phyloP scores from a whole-genome alignment of 2,113 vertebrate species.

The Sapajus apella region DNA sequence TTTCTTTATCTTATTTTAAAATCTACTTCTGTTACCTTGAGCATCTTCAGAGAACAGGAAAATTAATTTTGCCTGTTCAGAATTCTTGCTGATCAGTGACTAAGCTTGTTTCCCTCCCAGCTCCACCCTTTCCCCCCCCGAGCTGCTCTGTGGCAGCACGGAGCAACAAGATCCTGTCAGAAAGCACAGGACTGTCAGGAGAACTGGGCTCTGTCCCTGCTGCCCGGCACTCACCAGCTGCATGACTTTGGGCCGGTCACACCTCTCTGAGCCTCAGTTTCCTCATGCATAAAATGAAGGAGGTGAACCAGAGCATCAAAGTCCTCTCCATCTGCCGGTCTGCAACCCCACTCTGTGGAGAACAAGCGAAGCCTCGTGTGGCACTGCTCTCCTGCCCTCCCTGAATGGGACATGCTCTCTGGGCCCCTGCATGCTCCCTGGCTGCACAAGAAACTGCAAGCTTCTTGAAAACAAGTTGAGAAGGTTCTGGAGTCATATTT shows the following conservation, averaged over 20 bases:
- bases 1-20: slow-evolving; percentile 36
- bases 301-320: background rate
- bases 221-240: background rate
- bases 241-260: background rate
- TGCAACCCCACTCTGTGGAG: background rate
- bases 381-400: background rate
- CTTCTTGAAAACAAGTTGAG: background rate
- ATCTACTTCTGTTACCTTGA: slow-evolving; percentile 7
- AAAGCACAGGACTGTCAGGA: background rate
- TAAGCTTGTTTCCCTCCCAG: background rate
- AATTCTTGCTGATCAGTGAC: background rate
- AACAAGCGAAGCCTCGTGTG: background rate
- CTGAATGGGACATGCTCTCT: background rate
- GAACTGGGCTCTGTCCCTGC: background rate
- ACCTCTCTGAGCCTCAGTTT: background rate
- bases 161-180: accelerated
- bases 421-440: accelerated
- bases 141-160: background rate
- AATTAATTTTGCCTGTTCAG: slow-evolving; percentile 8
- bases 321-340: background rate
- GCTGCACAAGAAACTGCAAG: background rate
- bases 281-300: background rate
- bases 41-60: slow-evolving; percentile 10
- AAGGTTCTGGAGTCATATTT: background rate
- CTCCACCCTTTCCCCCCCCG: background rate